A percentile compares a stretch with the other conserved stretches of the same genome.
Conservation (phyloP, 2,113 vertebrate species). For the Siniperca knerii region DNA sequence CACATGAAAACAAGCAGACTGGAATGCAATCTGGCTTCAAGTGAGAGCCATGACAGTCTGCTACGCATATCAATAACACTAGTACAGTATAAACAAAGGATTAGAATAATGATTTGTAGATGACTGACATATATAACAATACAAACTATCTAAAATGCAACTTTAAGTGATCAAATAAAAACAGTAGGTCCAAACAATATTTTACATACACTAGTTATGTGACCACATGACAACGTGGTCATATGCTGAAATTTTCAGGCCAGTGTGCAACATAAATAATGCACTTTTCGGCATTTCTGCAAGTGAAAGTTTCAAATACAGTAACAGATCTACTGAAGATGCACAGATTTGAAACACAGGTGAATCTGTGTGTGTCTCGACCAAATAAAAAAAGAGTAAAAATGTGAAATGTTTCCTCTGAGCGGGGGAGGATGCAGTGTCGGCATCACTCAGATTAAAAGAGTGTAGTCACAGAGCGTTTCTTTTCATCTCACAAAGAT, state of each 20-base stretch:
- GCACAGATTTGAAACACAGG: neutral
- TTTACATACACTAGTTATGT: neutral
- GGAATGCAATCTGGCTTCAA: neutral
- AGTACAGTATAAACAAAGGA: neutral
- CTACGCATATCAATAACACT: neutral
- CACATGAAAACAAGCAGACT: neutral
- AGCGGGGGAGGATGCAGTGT: slow-evolving; percentile 7
- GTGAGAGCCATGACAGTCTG: neutral
- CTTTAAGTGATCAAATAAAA: neutral
- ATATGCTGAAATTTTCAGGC: neutral
- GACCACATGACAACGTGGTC: neutral
- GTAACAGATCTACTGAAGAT: neutral
- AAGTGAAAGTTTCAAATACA: neutral
- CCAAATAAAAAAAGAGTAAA: slow-evolving; percentile 9
- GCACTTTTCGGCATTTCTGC: neutral
- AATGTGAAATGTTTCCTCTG: slow-evolving; percentile 4
- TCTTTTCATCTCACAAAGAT: slow-evolving; percentile 35
- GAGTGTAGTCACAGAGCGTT: neutral
- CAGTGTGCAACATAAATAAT: neutral
- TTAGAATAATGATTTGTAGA: neutral
- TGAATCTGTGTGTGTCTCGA: neutral
- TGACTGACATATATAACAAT: neutral
- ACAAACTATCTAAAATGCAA: neutral
- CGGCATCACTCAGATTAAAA: slow-evolving; percentile 9
- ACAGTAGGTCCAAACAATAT: neutral